A percentile compares a stretch with the other conserved stretches of the same genome.
These are phyloP conservation scores for Dryocosmus kuriphilus DNA, from an alignment of 2,888 invertebrate genomes.

Conservation along the genomic window DNA sequence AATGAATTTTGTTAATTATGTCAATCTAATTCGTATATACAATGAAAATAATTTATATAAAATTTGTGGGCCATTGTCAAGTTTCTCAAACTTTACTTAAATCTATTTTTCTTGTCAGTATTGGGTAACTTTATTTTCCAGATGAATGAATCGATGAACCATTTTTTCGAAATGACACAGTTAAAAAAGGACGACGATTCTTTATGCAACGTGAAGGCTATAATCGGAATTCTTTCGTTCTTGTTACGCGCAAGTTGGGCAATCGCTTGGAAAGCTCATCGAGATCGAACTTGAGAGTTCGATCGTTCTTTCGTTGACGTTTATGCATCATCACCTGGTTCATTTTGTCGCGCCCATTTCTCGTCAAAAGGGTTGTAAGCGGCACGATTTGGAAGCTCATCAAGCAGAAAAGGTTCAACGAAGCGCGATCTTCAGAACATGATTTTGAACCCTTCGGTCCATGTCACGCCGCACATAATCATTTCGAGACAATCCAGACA, in stretches of 20 bases:
- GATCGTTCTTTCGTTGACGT: slow-evolving; percentile 52
- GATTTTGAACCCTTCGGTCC: slow-evolving; percentile 24
- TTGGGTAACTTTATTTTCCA: too few species aligned
- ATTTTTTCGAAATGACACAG: neutral
- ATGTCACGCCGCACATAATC: slow-evolving; percentile 6
- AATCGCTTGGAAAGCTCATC: slow-evolving; percentile 64
- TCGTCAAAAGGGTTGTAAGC: slow-evolving; percentile 63
- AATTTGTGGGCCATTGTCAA: too few species aligned
- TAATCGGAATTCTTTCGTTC: slow-evolving; percentile 34
- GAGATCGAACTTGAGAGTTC: slow-evolving; percentile 52
- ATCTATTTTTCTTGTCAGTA: too few species aligned
- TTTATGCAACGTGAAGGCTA: neutral
- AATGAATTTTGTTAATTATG: too few species aligned
- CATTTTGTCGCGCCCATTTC: slow-evolving; percentile 61
- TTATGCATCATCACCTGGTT: slow-evolving; percentile 64
- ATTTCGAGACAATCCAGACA: neutral
- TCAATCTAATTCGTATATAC: too few species aligned
- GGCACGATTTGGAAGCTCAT: slow-evolving; percentile 55
- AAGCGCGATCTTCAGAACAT: slow-evolving; percentile 46
- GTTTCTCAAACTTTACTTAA: too few species aligned
- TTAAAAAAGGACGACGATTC: neutral
- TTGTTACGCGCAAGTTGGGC: slow-evolving; percentile 61
- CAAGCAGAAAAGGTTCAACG: slow-evolving; percentile 56
- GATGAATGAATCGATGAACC: too few species aligned
- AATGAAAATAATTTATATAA: too few species aligned